Percentiles rank a stretch among this genome's conserved stretches.
Evolutionary conservation across 1,140 invertebrate species (phyloP).

Genomic region (Bombus vancouverensis): DNA sequence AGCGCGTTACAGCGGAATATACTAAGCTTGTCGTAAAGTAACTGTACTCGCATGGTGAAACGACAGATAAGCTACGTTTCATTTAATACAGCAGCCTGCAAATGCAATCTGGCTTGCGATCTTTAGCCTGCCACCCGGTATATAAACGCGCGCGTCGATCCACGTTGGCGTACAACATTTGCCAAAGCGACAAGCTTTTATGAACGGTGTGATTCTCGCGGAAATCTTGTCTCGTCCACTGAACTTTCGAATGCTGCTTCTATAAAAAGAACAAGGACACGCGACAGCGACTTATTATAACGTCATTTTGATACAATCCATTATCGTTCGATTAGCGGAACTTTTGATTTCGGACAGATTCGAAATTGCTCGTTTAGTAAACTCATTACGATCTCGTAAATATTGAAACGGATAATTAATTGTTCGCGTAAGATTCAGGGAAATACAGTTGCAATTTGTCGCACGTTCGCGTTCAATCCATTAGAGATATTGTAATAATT

Average conservation of each 20-base stretch:
- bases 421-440: conserved; percentile 29
- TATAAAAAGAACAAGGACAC: background rate
- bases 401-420: conserved; percentile 39
- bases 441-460: conserved; percentile 3
- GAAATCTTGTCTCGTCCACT: background rate
- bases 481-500: conserved; percentile 41
- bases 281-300: background rate
- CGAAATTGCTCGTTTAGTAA: conserved; percentile 7
- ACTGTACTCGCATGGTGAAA: conserved; percentile 25
- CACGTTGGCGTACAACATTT: conserved; percentile 18
- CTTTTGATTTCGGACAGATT: conserved; percentile 5
- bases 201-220: background rate
- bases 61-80: conserved; percentile 43
- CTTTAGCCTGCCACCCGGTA: conserved; percentile 6
- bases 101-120: conserved; percentile 24
- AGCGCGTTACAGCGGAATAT: conserved; percentile 14
- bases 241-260: background rate
- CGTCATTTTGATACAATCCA: background rate
- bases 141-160: conserved; percentile 16
- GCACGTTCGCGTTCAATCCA: background rate
- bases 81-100: conserved; percentile 10
- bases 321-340: background rate
- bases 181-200: background rate
- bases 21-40: background rate
- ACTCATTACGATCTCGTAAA: conserved; percentile 12